Evolutionary conservation across 2,888 invertebrate genomes (phyloP).

Genomic region (Coronaproctus castanopsis): DNA sequence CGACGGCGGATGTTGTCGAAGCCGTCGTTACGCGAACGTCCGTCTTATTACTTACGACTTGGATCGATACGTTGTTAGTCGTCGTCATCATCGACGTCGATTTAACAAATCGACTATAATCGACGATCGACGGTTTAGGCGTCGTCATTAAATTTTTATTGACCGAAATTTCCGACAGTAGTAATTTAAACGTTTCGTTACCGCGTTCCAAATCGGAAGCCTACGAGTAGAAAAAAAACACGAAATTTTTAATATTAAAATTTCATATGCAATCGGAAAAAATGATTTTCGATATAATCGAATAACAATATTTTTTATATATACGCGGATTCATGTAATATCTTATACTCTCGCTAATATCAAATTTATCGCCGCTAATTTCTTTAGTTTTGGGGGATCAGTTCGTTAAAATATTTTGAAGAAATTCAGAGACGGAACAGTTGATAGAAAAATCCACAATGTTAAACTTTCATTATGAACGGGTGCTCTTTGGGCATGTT

Average conservation of each 20-base stretch:
- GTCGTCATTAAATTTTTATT: not conserved
- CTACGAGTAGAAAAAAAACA: not conserved
- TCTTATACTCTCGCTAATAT: no score
- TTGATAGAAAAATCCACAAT: no score
- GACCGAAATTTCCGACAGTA: constrained; percentile 7
- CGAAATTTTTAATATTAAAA: no score
- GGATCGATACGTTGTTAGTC: not conserved
- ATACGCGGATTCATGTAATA: no score
- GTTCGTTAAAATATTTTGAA: no score
- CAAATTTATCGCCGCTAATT: no score
- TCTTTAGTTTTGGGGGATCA: no score
- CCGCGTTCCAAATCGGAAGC: constrained; percentile 11
- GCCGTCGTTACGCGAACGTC: not conserved
- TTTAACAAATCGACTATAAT: not conserved
- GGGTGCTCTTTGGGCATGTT: no score
- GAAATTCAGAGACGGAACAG: no score
- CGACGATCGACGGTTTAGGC: no score
- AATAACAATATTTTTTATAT: not conserved
- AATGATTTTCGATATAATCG: not conserved
- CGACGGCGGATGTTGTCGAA: not conserved
- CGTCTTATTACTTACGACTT: not conserved
- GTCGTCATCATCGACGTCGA: not conserved
- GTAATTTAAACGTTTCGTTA: constrained; percentile 9
- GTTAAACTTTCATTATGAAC: no score
- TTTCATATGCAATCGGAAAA: no score